Conservation (phyloP, 2,113 vertebrate genomes). For the Spilogale gracilis region DNA sequence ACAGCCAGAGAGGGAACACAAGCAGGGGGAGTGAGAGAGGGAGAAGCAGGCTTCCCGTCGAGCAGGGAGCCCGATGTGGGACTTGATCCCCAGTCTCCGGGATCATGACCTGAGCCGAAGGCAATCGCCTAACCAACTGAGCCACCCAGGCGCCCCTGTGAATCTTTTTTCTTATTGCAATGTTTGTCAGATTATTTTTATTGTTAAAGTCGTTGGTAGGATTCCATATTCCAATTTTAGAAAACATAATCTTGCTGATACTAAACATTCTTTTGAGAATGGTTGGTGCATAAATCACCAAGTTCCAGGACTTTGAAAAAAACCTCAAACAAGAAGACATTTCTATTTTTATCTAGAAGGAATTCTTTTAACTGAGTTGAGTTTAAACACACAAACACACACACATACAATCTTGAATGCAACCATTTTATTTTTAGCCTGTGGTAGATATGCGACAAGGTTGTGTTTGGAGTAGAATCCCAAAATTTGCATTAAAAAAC, state of each 20-base stretch:
- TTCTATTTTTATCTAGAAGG: slow-evolving; percentile 46
- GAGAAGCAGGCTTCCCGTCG: neutral
- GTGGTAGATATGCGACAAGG: neutral
- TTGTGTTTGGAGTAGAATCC: slow-evolving; percentile 54
- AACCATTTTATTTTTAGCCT: slow-evolving; percentile 73
- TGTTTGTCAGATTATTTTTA: slow-evolving; percentile 60
- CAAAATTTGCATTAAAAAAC: slow-evolving; percentile 76
- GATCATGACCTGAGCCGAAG: neutral
- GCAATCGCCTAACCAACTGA: neutral
- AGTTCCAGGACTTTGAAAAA: neutral
- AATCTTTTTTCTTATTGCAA: slow-evolving; percentile 64
- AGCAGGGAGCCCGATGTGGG: too few relatives aligned
- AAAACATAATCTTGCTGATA: slow-evolving; percentile 57
- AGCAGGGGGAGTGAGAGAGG: neutral
- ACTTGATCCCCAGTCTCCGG: neutral
- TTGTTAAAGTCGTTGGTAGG: slow-evolving; percentile 31
- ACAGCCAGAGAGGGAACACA: neutral
- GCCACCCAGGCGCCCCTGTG: neutral
- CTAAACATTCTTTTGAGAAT: slow-evolving; percentile 1
- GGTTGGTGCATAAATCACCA: slow-evolving; percentile 45
- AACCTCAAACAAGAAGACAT: neutral
- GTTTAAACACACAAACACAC: neutral
- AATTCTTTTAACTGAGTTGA: neutral
- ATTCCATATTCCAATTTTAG: slow-evolving; percentile 48
- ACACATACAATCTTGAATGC: neutral